Evolutionary conservation across 2,888 invertebrate genomes (phyloP).

Genomic region (Lasioglossum pauxillum): DNA sequence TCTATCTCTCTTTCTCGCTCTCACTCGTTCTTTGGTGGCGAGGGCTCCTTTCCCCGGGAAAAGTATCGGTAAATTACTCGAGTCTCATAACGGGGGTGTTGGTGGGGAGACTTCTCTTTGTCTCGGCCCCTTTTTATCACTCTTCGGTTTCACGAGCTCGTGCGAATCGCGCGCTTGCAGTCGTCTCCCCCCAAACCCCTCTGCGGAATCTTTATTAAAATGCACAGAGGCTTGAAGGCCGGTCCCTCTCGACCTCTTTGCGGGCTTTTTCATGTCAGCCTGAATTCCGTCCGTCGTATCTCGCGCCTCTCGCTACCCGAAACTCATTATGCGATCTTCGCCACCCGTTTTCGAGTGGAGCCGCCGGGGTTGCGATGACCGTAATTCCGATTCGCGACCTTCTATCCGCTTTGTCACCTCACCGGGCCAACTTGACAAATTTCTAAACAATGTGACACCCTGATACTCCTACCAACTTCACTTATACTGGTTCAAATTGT

Average conservation of each 20-base stretch:
- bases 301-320: slow-evolving; percentile 29
- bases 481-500: not conserved
- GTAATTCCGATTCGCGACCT: slow-evolving; percentile 2
- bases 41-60: not conserved
- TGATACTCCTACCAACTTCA: not conserved
- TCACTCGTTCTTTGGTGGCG: not conserved
- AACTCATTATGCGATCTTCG: slow-evolving; percentile 57
- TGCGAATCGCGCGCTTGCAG: slow-evolving; percentile 40
- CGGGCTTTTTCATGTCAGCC: slow-evolving; percentile 42
- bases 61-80: slow-evolving; percentile 46
- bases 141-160: slow-evolving; percentile 64
- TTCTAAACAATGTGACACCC: not conserved
- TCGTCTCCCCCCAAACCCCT: not conserved
- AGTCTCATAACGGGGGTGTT: slow-evolving; percentile 57
- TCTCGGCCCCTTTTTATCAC: slow-evolving; percentile 59
- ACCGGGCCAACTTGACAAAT: not conserved
- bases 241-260: slow-evolving; percentile 18
- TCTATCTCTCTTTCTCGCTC: not conserved
- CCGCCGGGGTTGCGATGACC: slow-evolving; percentile 4
- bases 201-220: slow-evolving; percentile 67
- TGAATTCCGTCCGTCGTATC: slow-evolving; percentile 44
- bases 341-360: not conserved
- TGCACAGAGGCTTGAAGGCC: slow-evolving; percentile 57
- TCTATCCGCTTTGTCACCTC: slow-evolving; percentile 1
- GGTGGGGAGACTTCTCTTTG: slow-evolving; percentile 53